Base-by-base conservation (phyloP, 1,140 invertebrate genomes). In the Zaprionus inermis region DNA sequence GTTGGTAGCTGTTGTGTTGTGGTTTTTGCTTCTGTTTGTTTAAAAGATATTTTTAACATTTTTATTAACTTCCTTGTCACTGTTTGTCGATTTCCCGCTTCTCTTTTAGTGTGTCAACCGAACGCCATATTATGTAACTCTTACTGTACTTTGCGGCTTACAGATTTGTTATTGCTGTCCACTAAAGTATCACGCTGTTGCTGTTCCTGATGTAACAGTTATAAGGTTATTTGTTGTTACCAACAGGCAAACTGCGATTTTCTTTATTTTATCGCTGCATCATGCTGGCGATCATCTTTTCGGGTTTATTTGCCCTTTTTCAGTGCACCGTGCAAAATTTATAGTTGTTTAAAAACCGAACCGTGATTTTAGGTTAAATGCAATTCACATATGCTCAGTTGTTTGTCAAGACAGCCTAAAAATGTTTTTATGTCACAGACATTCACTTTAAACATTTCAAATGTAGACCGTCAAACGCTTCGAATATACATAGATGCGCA, bases 121-220 rank as follows among this genome's bases (percentile, higher is more conserved):
- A 57, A 36, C 61, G 49, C 51, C 68, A 58, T 64, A 89, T 88
- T 84, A 89, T 73, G 80, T 89, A 79, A 88, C 77, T 80, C 89
- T 88, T 77, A 89, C 84, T 80, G 68, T 79, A 86, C 79, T 86
- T 86, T 81, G 79, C 60, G 76, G 79, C 68, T 85, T 72, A 85
- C 72, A 71, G 55, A 63, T 57, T 81, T 76, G 58, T 63, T 80
- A 14, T 41, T 57, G 52, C 24, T 67, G 44, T 34, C 20, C 58
- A 55, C 52, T 28, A 4, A 10, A 49, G 16, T 10, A 22, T 20
- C 32, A 16, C 36, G 55, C 41, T 55, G 66, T 51, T 72, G 64
- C 22, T 72, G 32, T 14, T 60, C n/a, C 38, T 57, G 56, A 44
- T 55, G 49, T 18, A 51, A 10, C 56, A 55, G 49, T 28, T 70